phyloP scores from a whole-genome alignment of 2,888 invertebrate genomes.

The Diabrotica balteata region DNA sequence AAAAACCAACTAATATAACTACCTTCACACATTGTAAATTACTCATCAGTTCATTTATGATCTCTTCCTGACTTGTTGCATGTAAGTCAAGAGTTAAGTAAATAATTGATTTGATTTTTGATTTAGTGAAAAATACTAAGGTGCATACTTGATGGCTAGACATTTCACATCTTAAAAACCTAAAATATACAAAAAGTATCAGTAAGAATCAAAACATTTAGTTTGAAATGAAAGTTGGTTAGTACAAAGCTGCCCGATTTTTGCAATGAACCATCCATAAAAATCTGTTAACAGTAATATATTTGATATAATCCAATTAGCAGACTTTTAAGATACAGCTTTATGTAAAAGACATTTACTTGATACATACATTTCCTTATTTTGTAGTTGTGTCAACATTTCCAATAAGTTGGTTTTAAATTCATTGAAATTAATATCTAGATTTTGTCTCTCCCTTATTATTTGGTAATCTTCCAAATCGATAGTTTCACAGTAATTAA shows the following conservation, averaged over 20 bases:
- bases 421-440: slow-evolving; percentile 57
- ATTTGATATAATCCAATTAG: too few species aligned
- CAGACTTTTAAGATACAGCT: too few species aligned
- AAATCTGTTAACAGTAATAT: too few species aligned
- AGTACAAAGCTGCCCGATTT: too few species aligned
- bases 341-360: not conserved
- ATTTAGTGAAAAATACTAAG: slow-evolving; percentile 55
- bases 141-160: slow-evolving; percentile 45
- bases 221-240: too few species aligned
- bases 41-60: slow-evolving; percentile 54
- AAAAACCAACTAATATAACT: not conserved
- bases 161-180: slow-evolving; percentile 52
- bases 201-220: too few species aligned
- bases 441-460: slow-evolving; percentile 52
- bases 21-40: slow-evolving; percentile 50
- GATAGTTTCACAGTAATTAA: slow-evolving; percentile 54
- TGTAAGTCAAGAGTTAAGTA: slow-evolving; percentile 54
- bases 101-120: slow-evolving; percentile 55
- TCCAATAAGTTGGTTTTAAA: slow-evolving; percentile 55
- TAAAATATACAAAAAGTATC: slow-evolving; percentile 35
- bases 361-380: slow-evolving; percentile 48
- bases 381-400: slow-evolving; percentile 50
- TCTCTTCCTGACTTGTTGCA: slow-evolving; percentile 54
- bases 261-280: too few species aligned
- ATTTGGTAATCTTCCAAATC: slow-evolving; percentile 51